A percentile compares a stretch with the other conserved stretches of the same genome.
These are phyloP conservation scores for Cariama cristata DNA, from an alignment of 2,113 vertebrate genomes.

Conservation along the genomic window DNA sequence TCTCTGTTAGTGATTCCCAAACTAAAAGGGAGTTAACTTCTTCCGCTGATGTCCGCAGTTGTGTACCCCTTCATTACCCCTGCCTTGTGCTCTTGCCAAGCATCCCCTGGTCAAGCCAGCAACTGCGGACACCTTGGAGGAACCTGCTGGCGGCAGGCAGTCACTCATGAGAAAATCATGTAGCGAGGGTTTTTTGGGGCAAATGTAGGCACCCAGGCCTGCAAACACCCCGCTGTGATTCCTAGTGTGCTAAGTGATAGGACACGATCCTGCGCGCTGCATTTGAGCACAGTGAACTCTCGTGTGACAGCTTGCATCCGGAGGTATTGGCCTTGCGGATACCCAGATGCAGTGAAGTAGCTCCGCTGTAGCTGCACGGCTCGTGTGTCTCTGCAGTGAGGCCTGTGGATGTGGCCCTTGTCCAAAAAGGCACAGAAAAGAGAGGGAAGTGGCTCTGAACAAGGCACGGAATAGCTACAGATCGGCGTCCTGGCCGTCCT, in stretches of 20 bases:
- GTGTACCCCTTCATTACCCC: background rate
- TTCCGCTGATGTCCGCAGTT: rapidly evolving
- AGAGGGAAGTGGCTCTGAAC: background rate
- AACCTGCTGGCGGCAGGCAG: background rate
- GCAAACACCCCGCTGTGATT: background rate
- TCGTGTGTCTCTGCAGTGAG: background rate
- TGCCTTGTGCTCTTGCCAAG: no score
- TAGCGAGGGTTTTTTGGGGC: background rate
- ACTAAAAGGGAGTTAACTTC: background rate
- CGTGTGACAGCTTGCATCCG: rapidly evolving
- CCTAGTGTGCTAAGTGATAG: rapidly evolving
- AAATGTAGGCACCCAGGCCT: rapidly evolving
- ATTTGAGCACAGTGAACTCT: background rate
- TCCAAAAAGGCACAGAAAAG: background rate
- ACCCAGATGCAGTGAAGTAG: background rate
- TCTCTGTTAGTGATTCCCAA: background rate
- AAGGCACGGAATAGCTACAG: background rate
- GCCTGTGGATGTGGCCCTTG: background rate
- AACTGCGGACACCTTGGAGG: background rate
- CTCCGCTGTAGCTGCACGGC: background rate
- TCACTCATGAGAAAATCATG: background rate
- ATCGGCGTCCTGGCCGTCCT: rapidly evolving
- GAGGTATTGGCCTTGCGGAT: background rate
- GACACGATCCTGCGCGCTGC: background rate
- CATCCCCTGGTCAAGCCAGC: background rate